Evolutionary conservation across 2,113 vertebrate species (phyloP), one percentile per base, ranked within the genome.

Genomic region (Campylomormyrus tamandua): DNA sequence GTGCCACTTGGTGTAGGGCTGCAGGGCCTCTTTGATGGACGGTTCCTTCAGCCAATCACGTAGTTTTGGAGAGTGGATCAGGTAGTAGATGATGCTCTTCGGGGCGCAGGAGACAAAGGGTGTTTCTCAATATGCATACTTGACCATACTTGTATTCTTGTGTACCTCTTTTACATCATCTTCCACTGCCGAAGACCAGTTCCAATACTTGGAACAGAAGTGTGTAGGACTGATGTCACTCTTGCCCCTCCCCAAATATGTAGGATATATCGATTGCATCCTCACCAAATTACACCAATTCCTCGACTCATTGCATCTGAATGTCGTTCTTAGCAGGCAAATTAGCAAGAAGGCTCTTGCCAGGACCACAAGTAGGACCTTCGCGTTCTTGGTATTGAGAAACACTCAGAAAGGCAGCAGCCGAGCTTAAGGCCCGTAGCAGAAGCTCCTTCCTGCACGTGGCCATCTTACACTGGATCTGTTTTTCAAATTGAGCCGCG

Each of bases 61-160:
- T 90, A 99, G 95, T 93, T 99, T 98, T 17, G 97, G 96, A n/a
- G 97, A 98, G 35, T 95, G 96, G 88, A 97, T 95, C 95, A 98
- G 95, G 91, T 97, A 99, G 96, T 98, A 99, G 93, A 99, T 97
- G 92, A 99, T 97, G 80, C 98, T 98, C 98, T 99, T 95, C 89
- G 31, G 90, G 91, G 19, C 92, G 92, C 95, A 92, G 31, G 17
- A 88, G 80, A n/a, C 1, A 39, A 31, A 39, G 27, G 24, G 35
- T 11, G 62, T 70, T 70, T 70, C n/a, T 70, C 62, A 70, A 13
- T 13, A 13, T 31, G n/a, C 62, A 4, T 70, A 31, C 27, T 70
- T 31, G n/a, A 31, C n/a, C n/a, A 13, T 31, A 70, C 27, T 31
- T 13, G 62, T 70, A 9, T 27, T 66, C 62, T 27, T n/a, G 2